Conservation (phyloP, 2,113 vertebrate genomes). For the Sinocyclocheilus grahami region DNA sequence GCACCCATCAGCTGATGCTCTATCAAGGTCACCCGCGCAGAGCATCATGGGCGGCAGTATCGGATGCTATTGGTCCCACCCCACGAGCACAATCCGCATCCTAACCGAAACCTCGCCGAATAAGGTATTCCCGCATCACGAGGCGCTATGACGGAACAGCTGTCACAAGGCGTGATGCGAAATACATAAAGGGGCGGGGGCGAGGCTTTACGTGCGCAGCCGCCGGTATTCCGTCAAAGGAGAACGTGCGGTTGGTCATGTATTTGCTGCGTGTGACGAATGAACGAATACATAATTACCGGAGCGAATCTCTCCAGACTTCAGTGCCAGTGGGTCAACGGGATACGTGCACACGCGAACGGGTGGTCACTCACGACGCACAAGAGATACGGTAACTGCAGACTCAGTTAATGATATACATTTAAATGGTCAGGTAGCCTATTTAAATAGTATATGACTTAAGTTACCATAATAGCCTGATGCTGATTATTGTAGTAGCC, state of each 20-base stretch:
- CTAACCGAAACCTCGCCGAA: not conserved
- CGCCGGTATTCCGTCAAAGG: not conserved
- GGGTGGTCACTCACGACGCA: slow-evolving; percentile 37
- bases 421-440: not conserved
- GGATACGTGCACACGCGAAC: not conserved
- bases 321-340: slow-evolving; percentile 7
- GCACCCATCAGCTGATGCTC: slow-evolving; percentile 50
- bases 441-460: not conserved
- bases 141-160: slow-evolving; percentile 28
- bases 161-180: slow-evolving; percentile 46
- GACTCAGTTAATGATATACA: not conserved
- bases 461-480: not conserved
- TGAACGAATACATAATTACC: not conserved
- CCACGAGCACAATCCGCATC: not conserved
- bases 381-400: not conserved
- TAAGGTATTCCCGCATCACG: slow-evolving; percentile 36
- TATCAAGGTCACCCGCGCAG: slow-evolving; percentile 70
- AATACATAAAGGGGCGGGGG: slow-evolving; percentile 8
- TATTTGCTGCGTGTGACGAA: slow-evolving; percentile 16
- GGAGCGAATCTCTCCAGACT: not conserved
- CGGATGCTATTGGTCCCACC: slow-evolving; percentile 17
- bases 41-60: slow-evolving; percentile 63
- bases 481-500: not conserved
- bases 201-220: slow-evolving; percentile 20
- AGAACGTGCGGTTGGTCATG: slow-evolving; percentile 60